Evolutionary conservation across 1,140 invertebrate genomes (phyloP).

Genomic region (Caenorhabditis tropicalis): DNA sequence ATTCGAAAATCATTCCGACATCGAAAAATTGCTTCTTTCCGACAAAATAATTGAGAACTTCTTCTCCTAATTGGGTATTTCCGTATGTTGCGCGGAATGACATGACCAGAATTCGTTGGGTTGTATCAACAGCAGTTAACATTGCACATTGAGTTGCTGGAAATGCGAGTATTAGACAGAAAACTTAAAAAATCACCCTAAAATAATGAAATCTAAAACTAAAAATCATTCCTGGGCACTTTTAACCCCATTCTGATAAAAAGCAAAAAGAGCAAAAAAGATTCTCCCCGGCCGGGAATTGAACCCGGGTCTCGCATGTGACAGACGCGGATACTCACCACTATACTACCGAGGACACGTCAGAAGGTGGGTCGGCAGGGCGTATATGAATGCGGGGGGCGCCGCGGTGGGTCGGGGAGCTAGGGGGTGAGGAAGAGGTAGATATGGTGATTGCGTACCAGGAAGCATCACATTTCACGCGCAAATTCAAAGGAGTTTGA

Average conservation of each 20-base stretch:
- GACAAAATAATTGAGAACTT: slow-evolving; percentile 22
- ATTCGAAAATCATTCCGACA: slow-evolving; percentile 40
- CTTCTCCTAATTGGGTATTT: slow-evolving; percentile 20
- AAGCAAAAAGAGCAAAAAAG: not conserved
- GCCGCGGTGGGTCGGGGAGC: not conserved
- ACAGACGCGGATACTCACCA: slow-evolving; percentile 66
- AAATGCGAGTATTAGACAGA: not conserved
- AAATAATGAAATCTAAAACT: no score
- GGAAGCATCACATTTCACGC: not conserved
- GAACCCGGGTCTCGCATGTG: slow-evolving; percentile 66
- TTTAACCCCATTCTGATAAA: not conserved
- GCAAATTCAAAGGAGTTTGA: not conserved
- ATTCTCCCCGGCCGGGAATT: slow-evolving; percentile 62
- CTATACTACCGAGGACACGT: slow-evolving; percentile 57
- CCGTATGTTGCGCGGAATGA: slow-evolving; percentile 9
- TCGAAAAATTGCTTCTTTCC: slow-evolving; percentile 38
- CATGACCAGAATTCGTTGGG: not conserved
- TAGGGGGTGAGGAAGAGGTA: not conserved
- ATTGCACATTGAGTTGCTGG: slow-evolving; percentile 31
- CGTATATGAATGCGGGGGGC: not conserved
- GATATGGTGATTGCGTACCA: not conserved
- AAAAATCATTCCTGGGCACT: no score
- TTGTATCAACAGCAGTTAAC: slow-evolving; percentile 18
- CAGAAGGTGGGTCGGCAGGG: not conserved
- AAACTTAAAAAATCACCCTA: not conserved